These are phyloP conservation scores for Gobio gobio DNA, from an alignment of 2,113 vertebrate species.

Conservation along the genomic window DNA sequence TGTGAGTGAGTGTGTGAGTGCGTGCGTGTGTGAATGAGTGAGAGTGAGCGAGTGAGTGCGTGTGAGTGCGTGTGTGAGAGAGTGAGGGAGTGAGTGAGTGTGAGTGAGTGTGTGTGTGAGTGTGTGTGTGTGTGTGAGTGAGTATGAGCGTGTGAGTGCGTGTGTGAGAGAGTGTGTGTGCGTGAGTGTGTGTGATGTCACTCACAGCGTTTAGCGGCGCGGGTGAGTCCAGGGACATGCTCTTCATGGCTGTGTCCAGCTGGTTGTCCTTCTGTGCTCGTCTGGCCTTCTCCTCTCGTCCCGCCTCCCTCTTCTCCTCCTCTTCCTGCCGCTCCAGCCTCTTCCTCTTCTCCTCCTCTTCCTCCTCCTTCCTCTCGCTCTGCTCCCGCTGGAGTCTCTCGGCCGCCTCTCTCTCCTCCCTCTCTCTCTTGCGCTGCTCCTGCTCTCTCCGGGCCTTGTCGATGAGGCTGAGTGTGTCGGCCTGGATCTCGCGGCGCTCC, in stretches of 20 bases:
- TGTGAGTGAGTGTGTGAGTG: too few species aligned
- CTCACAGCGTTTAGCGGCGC: constrained; percentile 64
- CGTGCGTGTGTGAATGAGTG: too few species aligned
- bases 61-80: too few species aligned
- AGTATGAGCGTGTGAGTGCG: background rate
- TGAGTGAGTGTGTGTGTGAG: too few species aligned
- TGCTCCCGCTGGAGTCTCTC: constrained; percentile 69
- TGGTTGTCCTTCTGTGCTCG: constrained; percentile 66
- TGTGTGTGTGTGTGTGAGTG: background rate
- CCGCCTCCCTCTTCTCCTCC: constrained; percentile 57
- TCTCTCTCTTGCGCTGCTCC: constrained; percentile 75
- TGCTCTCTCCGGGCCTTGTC: constrained; percentile 82
- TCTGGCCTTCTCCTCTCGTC: constrained; percentile 69
- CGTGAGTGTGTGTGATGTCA: constrained; percentile 59
- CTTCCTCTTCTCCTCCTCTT: constrained; percentile 69
- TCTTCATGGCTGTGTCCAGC: constrained; percentile 73
- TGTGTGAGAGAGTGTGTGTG: background rate
- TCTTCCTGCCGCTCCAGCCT: constrained; percentile 57
- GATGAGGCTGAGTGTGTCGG: constrained; percentile 74
- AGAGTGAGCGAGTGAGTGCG: too few species aligned
- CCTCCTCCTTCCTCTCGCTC: constrained; percentile 72
- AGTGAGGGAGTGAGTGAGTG: too few species aligned
- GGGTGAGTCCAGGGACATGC: constrained; percentile 74
- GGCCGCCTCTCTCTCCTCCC: constrained; percentile 63
- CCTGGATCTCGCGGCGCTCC: constrained; percentile 80